phyloP scores from a whole-genome alignment of 2,888 invertebrate genomes.

The Ophioninae sp. region DNA sequence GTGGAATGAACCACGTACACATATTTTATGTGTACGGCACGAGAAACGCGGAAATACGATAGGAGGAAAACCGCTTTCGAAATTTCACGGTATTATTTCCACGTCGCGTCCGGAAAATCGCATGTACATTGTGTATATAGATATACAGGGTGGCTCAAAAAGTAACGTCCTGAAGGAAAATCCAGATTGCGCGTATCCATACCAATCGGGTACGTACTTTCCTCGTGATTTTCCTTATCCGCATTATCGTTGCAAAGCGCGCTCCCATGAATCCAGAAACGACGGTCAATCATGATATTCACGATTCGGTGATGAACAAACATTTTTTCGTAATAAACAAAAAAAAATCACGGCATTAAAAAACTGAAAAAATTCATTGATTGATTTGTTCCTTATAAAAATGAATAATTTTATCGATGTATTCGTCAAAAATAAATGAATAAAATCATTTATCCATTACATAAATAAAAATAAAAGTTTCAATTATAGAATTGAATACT shows the following conservation, averaged over 20 bases:
- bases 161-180: not conserved
- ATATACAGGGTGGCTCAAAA: not conserved
- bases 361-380: too few relatives aligned
- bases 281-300: too few relatives aligned
- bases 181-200: not conserved
- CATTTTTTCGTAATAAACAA: too few relatives aligned
- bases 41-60: constrained; percentile 22
- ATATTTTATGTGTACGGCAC: constrained; percentile 20
- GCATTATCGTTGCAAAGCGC: too few relatives aligned
- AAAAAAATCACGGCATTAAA: too few relatives aligned
- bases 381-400: too few relatives aligned
- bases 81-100: constrained; percentile 52
- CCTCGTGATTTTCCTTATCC: too few relatives aligned
- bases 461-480: not conserved
- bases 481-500: not conserved
- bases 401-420: too few relatives aligned
- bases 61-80: constrained; percentile 40
- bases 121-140: constrained; percentile 1
- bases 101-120: constrained; percentile 41
- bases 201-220: not conserved
- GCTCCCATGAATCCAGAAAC: too few relatives aligned
- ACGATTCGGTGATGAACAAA: too few relatives aligned
- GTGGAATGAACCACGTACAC: constrained; percentile 21
- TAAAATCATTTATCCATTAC: too few relatives aligned
- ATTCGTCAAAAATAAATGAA: too few relatives aligned